Percentiles rank a stretch among this genome's conserved stretches.
phyloP scores from a whole-genome alignment of 2,797 vertebrate species.

The Heteromormyrus szaboi region DNA sequence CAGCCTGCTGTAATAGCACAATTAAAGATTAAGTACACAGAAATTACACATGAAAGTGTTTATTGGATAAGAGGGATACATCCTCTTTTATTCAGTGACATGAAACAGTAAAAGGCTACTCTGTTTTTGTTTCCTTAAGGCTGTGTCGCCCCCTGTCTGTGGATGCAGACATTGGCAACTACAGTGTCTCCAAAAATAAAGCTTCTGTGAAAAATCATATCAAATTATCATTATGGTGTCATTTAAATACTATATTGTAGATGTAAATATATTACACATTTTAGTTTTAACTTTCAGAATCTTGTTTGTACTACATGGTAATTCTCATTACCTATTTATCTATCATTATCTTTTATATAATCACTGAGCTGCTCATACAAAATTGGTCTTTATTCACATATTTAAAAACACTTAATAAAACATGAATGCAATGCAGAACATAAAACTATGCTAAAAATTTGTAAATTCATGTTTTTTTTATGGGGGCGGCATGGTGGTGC shows the following conservation, averaged over 20 bases:
- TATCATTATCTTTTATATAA: background rate
- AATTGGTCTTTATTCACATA: background rate
- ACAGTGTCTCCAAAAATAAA: background rate
- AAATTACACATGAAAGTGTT: background rate
- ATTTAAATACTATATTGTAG: background rate
- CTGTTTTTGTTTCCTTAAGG: background rate
- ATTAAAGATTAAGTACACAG: constrained; percentile 1
- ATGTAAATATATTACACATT: background rate
- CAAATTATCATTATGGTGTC: background rate
- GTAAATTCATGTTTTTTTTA: background rate
- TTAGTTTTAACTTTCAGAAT: background rate
- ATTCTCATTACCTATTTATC: background rate
- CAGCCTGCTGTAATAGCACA: background rate
- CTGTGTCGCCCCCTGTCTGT: background rate
- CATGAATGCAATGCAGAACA: background rate
- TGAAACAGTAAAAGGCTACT: background rate
- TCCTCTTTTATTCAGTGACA: background rate
- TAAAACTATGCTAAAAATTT: background rate
- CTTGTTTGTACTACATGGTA: background rate
- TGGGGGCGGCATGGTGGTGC: too few species aligned
- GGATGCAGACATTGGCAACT: background rate
- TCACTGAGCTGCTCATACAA: background rate
- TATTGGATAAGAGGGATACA: background rate
- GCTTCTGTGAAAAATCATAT: background rate
- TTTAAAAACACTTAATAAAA: background rate